Evolutionary conservation across 37 sponge, comb jelly and placozoan species (phyloP), one percentile per base, ranked within the genome.

Genomic region (Haliclona indistincta): DNA sequence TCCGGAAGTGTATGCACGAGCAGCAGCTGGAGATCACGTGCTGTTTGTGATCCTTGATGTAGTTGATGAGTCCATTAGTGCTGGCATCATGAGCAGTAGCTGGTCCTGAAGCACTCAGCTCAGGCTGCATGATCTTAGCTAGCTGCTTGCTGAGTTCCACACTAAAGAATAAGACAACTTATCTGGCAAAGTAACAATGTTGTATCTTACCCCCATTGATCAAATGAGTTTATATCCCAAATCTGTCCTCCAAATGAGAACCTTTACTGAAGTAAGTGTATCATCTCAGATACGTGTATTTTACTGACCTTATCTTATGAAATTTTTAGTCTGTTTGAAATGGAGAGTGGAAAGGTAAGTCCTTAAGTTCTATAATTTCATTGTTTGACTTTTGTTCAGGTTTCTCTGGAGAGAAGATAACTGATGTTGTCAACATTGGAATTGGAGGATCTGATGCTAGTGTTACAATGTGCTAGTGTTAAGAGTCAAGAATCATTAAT

Each of bases 361-460:
- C 0, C 51, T 3, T n/a, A n/a, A 25, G 28, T 20, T 58, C 6
- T 6, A 20, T 6, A 25, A 25, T 58, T 58, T 25, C 7, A 20
- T n/a, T 58, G n/a, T n/a, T 58, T 38, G 10, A 4, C 58, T 63
- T 4, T 72, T 13, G 47, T 67, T 11, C 26, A 91, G 91, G 96
- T 1, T 93, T 79, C 54, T 72, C 84, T 64, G 99, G 99, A 7
- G 77, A 92, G 52, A 54, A 81, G n/a, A 98, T 98, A 55, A 95
- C 99, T 56, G 99, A 98, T 79, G 94, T 98, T 17, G 96, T 98
- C 62, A 98, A 98, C 55, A 98, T 98, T 77, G 99, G 99, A 5
- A 98, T 98, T 73, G 99, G 99, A 37, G 99, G 99, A 37, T 98
- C 99, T 34, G 99, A 98, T 69, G n/a, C n/a, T n/a, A n/a, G n/a